A percentile compares a stretch with the other conserved stretches of the same genome.
These are phyloP conservation scores for Pristionchus mayeri DNA, from an alignment of 2,888 invertebrate species.

Conservation along the genomic window DNA sequence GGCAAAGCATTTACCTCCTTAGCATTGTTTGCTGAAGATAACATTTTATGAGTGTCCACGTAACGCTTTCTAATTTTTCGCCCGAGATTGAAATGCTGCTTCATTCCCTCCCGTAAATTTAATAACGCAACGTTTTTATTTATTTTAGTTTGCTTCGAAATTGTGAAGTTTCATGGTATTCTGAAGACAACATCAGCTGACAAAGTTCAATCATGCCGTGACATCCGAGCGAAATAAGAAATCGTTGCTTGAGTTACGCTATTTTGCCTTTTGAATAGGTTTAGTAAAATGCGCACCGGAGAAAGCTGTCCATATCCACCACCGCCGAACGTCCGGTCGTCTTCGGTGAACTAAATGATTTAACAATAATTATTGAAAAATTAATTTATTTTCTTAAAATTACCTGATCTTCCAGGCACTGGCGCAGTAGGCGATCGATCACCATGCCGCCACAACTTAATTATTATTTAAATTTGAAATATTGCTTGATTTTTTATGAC, in stretches of 20 bases:
- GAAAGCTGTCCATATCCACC: slow-evolving; percentile 64
- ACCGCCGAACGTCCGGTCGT: slow-evolving; percentile 63
- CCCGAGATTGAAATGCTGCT: slow-evolving; percentile 43
- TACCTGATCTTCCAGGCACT: slow-evolving; percentile 55
- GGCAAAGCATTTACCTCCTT: neutral
- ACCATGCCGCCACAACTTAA: slow-evolving; percentile 52
- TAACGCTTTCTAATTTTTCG: neutral
- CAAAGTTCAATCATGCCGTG: no score
- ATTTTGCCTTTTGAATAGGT: no score
- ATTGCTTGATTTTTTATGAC: no score
- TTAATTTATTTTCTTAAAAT: no score
- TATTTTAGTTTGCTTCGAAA: neutral
- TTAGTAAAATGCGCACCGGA: slow-evolving; percentile 54
- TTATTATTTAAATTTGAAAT: no score
- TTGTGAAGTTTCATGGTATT: no score
- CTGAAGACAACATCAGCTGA: no score
- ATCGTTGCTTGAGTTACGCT: no score
- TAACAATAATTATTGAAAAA: no score
- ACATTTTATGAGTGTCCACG: neutral
- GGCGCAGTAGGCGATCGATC: slow-evolving; percentile 51
- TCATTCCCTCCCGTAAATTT: slow-evolving; percentile 27
- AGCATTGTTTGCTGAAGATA: neutral
- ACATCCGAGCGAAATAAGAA: no score
- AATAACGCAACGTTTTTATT: no score
- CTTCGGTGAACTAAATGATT: neutral